These are phyloP conservation scores for Lysandra bellargus DNA, from an alignment of 2,888 invertebrate genomes.

Conservation along the genomic window DNA sequence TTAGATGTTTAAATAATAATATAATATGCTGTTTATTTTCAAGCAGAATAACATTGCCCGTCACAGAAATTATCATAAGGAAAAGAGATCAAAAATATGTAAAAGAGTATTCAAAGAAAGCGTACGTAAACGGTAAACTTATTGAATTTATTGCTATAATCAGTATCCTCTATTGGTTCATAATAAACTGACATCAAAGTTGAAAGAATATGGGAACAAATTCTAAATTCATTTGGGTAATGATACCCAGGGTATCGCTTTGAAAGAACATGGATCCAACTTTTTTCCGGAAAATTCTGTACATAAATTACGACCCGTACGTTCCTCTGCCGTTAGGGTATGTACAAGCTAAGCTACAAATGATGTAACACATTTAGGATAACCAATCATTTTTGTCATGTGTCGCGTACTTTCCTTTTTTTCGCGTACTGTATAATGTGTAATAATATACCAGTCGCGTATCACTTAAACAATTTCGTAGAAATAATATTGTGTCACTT, in stretches of 20 bases:
- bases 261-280: slow-evolving; percentile 50
- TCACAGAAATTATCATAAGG: background rate
- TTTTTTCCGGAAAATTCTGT: slow-evolving; percentile 69
- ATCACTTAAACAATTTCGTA: background rate
- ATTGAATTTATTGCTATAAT: slow-evolving; percentile 19
- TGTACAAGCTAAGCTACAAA: background rate
- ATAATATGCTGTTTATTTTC: too few species aligned
- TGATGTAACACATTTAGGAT: background rate
- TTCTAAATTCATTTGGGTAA: slow-evolving; percentile 38
- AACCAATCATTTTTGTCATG: background rate
- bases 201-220: slow-evolving; percentile 20
- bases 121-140: background rate
- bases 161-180: slow-evolving; percentile 24
- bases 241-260: slow-evolving; percentile 51
- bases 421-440: too few species aligned
- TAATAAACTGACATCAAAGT: slow-evolving; percentile 27
- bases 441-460: too few species aligned
- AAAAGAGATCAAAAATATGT: background rate
- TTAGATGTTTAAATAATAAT: too few species aligned
- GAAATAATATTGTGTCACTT: background rate
- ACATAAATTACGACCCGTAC: slow-evolving; percentile 73
- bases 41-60: background rate
- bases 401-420: too few species aligned
- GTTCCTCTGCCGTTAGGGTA: slow-evolving; percentile 63
- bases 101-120: background rate